Base-by-base conservation (phyloP, 2,113 vertebrate genomes). In the Ammodytes marinus region DNA sequence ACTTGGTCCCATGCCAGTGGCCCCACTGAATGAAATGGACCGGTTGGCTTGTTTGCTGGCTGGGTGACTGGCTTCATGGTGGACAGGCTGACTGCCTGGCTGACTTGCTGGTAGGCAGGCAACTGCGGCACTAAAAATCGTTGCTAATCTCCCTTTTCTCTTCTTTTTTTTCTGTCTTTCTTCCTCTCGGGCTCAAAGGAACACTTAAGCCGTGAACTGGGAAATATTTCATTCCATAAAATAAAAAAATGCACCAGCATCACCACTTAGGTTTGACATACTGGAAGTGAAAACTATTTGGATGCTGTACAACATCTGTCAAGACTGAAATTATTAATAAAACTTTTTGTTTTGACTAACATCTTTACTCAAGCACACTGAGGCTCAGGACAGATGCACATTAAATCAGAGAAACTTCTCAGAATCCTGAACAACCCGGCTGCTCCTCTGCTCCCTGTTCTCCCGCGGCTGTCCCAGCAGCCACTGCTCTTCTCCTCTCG, bases 1-100 rank as follows among this genome's bases (percentile, higher is more conserved):
- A 94, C 88, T 93, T 92, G 92, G 94, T 93, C 90, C 90, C 87
- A 42, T 94, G 94, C 92, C 95, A 94, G 78, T 83, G 90, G 88
- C 86, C 91, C 84, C 72, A 58, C 84, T 93, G 90, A 95, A 94
- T 92, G 88, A 90, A 93, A 91, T 64, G 86, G 83, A 85, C 76
- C 86, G 90, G 88, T 89, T 91, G 91, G 89, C 91, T 93, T 89
- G 91, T 87, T 93, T 87, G 82, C 91, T 86, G 84, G 82, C 85
- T 87, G 89, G 90, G 76, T 90, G 88, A 89, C 85, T 89, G 88
- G 86, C 83, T 87, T 84, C 86, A 83, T 83, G 86, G 89, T 86
- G 87, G 76, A 91, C 84, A 64, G 83, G 82, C 83, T 88, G 88
- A 80, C 92, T 87, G 86, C 79, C 83, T 86, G 67, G 85, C 69